Conservation (phyloP, 2,888 invertebrate genomes). For the Drosophila borborema region DNA sequence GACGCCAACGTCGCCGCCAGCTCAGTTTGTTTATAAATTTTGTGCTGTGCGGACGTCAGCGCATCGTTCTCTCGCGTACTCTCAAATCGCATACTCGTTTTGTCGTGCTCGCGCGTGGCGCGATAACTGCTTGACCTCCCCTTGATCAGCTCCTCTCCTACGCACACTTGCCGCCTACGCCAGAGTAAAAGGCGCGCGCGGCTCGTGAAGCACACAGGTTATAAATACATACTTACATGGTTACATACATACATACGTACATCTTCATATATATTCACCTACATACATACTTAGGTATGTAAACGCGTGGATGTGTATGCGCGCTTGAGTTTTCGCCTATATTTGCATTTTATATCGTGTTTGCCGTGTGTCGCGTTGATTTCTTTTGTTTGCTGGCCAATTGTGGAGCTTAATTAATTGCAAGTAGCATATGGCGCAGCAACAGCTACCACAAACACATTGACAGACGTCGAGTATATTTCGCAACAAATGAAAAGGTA, state of each 20-base stretch:
- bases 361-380: conserved; percentile 63
- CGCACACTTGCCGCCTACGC: conserved; percentile 43
- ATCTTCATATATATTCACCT: background rate
- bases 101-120: conserved; percentile 41
- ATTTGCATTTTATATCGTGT: conserved; percentile 55
- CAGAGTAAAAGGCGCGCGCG: conserved; percentile 53
- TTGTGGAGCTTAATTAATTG: conserved; percentile 75
- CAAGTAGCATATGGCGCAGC: conserved; percentile 61
- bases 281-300: conserved; percentile 8
- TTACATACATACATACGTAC: conserved; percentile 20
- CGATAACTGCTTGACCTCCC: conserved; percentile 37
- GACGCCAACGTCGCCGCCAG: conserved; percentile 22
- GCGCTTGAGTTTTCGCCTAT: conserved; percentile 37
- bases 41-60: conserved; percentile 58
- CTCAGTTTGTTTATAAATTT: conserved; percentile 74
- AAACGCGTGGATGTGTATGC: conserved; percentile 25
- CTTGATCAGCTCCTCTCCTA: conserved; percentile 3
- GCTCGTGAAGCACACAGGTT: conserved; percentile 74
- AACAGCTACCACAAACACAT: conserved; percentile 30
- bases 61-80: conserved; percentile 35
- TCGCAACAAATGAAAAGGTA: conserved; percentile 42
- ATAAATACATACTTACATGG: conserved; percentile 7
- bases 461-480: conserved; percentile 10
- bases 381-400: conserved; percentile 74
- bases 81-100: conserved; percentile 30